Evolutionary conservation across 2,797 vertebrate genomes (phyloP), one percentile per base, ranked within the genome.

Genomic region (Peromyscus aztecus): DNA sequence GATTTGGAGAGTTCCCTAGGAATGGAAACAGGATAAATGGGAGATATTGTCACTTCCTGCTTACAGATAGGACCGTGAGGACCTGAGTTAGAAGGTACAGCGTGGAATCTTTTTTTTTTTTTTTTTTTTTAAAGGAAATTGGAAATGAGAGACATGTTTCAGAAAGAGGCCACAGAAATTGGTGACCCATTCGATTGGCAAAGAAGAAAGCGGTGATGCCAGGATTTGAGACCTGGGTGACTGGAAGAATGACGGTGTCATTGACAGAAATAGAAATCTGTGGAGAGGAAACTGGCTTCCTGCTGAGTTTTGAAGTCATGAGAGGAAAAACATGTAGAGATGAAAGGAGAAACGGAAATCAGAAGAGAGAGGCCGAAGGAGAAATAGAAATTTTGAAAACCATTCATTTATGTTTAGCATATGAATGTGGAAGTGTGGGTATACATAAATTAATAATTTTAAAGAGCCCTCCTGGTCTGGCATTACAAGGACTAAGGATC

Each of bases 241-340:
- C 92, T 88, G 91, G 65, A 91, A 96, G 94, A 86, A 89, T 21
- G 94, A 73, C 96, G 67, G 78, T 63, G 95, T 96, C 97, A 84
- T 1, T 37, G 96, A 91, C 95, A 94, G 86, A 96, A 97, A 95
- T 86, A 97, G 97, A 84, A 80, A 49, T 46, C 7, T 17, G 71
- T 55, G 71, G 82, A 61, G 29, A 24, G 80, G 80, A 96, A 73
- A 52, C 77, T 80, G 96, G 85, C 97, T 96, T 90, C 89, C 59
- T 91, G 91, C 63, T 52, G 87, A 85, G 80, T 43, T 73, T 85
- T 78, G 89, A 96, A 91, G 89, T 95, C 96, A 80, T 16, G 59
- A 77, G 34, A 91, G 43, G 78, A 65, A 90, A 96, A 94, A 57
- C 89, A 86, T 82, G 88, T 52, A 83, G 27, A 17, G 73, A 9